phyloP scores from a whole-genome alignment of 2,888 invertebrate species.

The Flabesymbios commensalis region DNA sequence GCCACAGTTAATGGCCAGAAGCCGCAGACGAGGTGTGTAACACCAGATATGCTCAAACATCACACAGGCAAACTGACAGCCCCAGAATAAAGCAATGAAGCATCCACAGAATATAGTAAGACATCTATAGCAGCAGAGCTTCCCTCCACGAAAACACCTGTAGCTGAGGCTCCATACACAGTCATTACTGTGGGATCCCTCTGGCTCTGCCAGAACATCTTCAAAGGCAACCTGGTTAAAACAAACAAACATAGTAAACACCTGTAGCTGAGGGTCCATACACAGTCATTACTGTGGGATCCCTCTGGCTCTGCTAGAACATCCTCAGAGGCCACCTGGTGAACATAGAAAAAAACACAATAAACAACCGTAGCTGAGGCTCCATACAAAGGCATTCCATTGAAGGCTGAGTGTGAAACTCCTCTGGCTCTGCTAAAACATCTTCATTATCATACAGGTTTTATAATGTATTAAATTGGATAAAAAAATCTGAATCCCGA shows the following conservation, averaged over 20 bases:
- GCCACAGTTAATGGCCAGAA: conserved; percentile 71
- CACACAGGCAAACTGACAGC: conserved; percentile 61
- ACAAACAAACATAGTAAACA: too few relatives aligned
- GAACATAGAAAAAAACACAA: too few relatives aligned
- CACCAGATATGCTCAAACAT: conserved; percentile 73
- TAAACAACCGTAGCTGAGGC: too few relatives aligned
- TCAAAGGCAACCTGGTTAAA: conserved; percentile 64
- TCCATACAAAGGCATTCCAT: too few relatives aligned
- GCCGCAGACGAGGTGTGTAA: conserved; percentile 70
- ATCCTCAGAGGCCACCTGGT: conserved; percentile 63
- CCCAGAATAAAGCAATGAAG: conserved; percentile 69
- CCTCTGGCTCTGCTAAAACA: too few relatives aligned
- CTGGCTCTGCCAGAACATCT: conserved; percentile 41
- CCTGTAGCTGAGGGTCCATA: conserved; percentile 71
- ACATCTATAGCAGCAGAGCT: conserved; percentile 72
- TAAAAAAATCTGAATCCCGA: too few relatives aligned
- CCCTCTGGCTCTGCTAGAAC: conserved; percentile 41
- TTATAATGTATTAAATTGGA: too few relatives aligned
- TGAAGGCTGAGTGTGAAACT: too few relatives aligned
- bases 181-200: conserved; percentile 62
- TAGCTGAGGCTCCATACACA: conserved; percentile 74
- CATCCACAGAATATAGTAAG: conserved; percentile 72
- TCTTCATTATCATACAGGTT: too few relatives aligned
- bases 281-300: conserved; percentile 66
- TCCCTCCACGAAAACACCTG: conserved; percentile 70